Base-by-base conservation (phyloP, 2,797 vertebrate species). In the Acanthurus leucopareius region DNA sequence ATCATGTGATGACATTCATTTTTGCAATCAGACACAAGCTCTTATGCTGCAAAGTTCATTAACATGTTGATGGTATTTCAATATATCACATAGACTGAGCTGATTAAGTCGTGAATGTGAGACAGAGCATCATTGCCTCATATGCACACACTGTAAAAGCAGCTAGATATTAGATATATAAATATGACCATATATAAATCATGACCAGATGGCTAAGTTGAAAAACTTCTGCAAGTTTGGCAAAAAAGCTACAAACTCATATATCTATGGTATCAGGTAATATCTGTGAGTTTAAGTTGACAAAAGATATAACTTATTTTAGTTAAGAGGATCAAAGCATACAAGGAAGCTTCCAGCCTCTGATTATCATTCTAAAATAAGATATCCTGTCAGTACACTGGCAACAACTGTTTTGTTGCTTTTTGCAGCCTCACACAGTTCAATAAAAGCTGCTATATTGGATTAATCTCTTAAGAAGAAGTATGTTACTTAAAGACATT, bases 321-420 rank as follows among this genome's bases (percentile, higher is more conserved):
- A 17, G 38, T 47, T 38, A 53, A 65, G 10, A 57, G n/a, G 57
- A 62, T 66, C 44, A 32, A 14, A 32, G 47, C 8, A 20, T 38
- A 40, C 15, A 9, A 54, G 15, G 17, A 32, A 17, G 52, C 16
- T 66, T 76, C 49, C 63, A 57, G 40, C 71, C 69, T 20, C 70
- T 45, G 56, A 52, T 63, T 78, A 59, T 53, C 57, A 64, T 54
- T 77, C 82, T 84, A 59, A 77, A 91, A 22, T 16, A 48, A 60
- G 13, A 79, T 70, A 73, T 80, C 54, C 47, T 75, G 77, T 83
- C 86, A 76, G 75, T 52, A 56, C 22, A 57, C 38, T 54, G 62
- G 74, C 57, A n/a, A 56, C 56, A 4, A 9, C 7, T 78, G 32
- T 48, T 78, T 51, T 69, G 42, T 59, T 51, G 25, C n/a, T 47